Evolutionary conservation across 2,888 invertebrate genomes (phyloP).

Genomic region (Coenonympha glycerion): DNA sequence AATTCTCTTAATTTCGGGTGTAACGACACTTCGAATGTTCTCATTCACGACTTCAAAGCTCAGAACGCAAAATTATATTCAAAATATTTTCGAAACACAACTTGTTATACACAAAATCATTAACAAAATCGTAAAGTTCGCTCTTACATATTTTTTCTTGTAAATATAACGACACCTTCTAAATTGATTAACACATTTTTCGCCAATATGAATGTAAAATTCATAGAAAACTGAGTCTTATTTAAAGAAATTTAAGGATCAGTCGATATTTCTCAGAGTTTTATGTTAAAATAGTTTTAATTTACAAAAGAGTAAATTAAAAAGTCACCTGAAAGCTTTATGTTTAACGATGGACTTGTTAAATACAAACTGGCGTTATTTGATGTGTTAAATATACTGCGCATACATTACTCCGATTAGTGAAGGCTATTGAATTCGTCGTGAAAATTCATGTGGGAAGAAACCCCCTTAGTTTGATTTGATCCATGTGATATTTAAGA

Average conservation of each 20-base stretch:
- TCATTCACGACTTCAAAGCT: conserved; percentile 7
- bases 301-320: conserved; percentile 45
- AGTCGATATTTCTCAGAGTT: neutral
- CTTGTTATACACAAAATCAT: conserved; percentile 31
- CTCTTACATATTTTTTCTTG: neutral
- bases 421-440: neutral
- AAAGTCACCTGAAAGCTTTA: conserved; percentile 56
- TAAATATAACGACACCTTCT: neutral
- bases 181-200: conserved; percentile 35
- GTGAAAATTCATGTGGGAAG: neutral
- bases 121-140: neutral
- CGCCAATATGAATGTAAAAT: conserved; percentile 16
- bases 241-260: neutral
- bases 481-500: too few relatives aligned
- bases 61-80: neutral
- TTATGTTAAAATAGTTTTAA: neutral
- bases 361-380: conserved; percentile 44
- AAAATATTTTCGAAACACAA: conserved; percentile 28
- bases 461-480: too few relatives aligned
- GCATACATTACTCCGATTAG: conserved; percentile 1
- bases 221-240: conserved; percentile 9
- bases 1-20: conserved; percentile 2
- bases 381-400: conserved; percentile 35
- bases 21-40: neutral
- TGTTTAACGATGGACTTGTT: conserved; percentile 41